Percentiles rank a stretch among this genome's conserved stretches.
phyloP scores from a whole-genome alignment of 2,797 vertebrate genomes.

The Sylvia borin region DNA sequence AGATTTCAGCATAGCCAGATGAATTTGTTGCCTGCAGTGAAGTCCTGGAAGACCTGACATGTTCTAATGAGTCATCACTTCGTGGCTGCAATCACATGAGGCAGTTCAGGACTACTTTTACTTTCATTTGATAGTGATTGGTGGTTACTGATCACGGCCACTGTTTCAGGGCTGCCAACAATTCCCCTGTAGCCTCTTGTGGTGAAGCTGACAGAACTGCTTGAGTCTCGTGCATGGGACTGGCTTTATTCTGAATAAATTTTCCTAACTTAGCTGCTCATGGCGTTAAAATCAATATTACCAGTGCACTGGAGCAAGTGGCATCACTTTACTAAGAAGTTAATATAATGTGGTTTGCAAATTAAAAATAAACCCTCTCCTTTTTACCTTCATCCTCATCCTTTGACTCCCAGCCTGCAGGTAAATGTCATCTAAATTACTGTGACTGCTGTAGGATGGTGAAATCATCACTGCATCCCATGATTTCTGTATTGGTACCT shows the following conservation, averaged over 20 bases:
- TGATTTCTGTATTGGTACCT: background rate
- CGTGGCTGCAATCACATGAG: background rate
- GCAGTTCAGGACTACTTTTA: background rate
- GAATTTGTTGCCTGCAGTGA: background rate
- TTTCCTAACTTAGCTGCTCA: background rate
- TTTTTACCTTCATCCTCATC: background rate
- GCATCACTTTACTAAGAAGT: background rate
- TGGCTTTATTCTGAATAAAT: background rate
- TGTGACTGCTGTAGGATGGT: background rate
- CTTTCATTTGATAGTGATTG: background rate
- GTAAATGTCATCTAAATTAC: background rate
- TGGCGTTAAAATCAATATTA: background rate
- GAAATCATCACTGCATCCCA: background rate
- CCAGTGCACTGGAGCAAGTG: background rate
- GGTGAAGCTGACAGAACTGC: background rate
- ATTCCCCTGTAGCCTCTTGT: background rate
- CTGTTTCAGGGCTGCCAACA: background rate
- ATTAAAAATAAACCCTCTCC: background rate
- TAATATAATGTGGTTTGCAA: background rate
- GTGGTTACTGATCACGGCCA: background rate
- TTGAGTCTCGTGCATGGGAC: background rate
- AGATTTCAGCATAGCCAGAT: background rate
- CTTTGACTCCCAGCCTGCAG: background rate
- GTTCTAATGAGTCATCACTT: background rate
- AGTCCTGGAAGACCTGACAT: background rate